phyloP scores from a whole-genome alignment of 1,140 invertebrate species.

The Lineus longissimus region DNA sequence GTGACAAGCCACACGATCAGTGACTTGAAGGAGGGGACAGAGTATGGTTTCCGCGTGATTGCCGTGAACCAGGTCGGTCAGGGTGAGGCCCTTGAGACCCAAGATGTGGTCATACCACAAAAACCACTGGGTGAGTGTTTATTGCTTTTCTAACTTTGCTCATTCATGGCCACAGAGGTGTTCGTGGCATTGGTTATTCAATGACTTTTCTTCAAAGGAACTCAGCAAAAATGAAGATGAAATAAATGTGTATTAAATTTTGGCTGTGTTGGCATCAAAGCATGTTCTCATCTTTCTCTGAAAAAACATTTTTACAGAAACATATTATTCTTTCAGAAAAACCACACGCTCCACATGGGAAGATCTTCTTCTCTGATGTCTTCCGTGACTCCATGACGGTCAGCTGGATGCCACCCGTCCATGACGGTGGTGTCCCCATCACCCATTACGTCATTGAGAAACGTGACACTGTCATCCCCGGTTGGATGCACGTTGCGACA shows the following conservation, averaged over 20 bases:
- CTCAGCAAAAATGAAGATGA: too few species aligned
- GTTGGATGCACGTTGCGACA: conserved; percentile 83
- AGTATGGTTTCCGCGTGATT: conserved; percentile 93
- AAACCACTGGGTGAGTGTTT: conserved; percentile 80
- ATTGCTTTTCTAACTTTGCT: too few species aligned
- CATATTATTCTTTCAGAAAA: conserved; percentile 70
- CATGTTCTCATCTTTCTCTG: too few species aligned
- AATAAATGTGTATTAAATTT: too few species aligned
- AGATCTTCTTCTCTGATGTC: conserved; percentile 84
- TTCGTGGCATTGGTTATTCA: too few species aligned
- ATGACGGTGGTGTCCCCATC: conserved; percentile 42
- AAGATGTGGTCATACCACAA: conserved; percentile 85
- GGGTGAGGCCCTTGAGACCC: conserved; percentile 82
- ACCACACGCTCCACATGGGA: conserved; percentile 88
- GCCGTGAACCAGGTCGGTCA: conserved; percentile 96
- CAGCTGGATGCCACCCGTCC: conserved; percentile 43
- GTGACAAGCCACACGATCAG: conserved; percentile 29
- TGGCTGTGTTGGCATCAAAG: too few species aligned
- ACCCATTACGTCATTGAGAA: conserved; percentile 51
- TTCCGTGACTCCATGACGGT: conserved; percentile 87
- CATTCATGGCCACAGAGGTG: too few species aligned
- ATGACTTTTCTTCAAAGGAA: too few species aligned
- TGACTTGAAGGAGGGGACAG: conserved; percentile 60
- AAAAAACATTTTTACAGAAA: too few species aligned
- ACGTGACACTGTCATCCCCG: conserved; percentile 63